Evolutionary conservation across 2,113 vertebrate genomes (phyloP).

Genomic region (Sinocyclocheilus anophthalmus): DNA sequence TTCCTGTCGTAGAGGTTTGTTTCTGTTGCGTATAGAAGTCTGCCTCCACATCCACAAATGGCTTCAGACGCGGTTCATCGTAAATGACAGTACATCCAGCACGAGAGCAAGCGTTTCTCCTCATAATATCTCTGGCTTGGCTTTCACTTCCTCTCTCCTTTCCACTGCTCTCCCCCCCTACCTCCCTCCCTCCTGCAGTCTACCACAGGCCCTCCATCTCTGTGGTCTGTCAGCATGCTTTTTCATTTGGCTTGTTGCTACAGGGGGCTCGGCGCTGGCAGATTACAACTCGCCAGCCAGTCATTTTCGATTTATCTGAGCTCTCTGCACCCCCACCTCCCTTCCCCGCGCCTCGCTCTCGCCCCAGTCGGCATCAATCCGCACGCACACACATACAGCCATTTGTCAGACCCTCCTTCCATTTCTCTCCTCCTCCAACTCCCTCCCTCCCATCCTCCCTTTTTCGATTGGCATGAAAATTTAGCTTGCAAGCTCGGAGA

Average conservation of each 20-base stretch:
- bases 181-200: conserved; percentile 66
- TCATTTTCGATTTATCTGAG: conserved; percentile 88
- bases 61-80: not conserved
- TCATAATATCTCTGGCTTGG: conserved; percentile 40
- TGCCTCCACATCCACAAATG: not conserved
- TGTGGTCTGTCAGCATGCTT: conserved; percentile 76
- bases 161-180: conserved; percentile 36
- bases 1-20: not conserved
- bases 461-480: conserved; percentile 84
- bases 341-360: conserved; percentile 36
- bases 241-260: conserved; percentile 79
- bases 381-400: conserved; percentile 65
- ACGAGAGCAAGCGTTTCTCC: conserved; percentile 59
- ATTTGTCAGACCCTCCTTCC: conserved; percentile 76
- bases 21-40: not conserved
- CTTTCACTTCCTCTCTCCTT: conserved; percentile 18
- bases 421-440: conserved; percentile 39
- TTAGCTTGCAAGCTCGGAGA: conserved; percentile 82
- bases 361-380: conserved; percentile 63
- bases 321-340: conserved; percentile 67
- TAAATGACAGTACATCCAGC: conserved; percentile 41
- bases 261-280: conserved; percentile 80
- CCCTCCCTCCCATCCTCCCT: conserved; percentile 69
- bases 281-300: conserved; percentile 84
- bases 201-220: conserved; percentile 79